Evolutionary conservation across 2,797 vertebrate genomes (phyloP), one percentile per base, ranked within the genome.

Genomic region (Sebastes oblongus): DNA sequence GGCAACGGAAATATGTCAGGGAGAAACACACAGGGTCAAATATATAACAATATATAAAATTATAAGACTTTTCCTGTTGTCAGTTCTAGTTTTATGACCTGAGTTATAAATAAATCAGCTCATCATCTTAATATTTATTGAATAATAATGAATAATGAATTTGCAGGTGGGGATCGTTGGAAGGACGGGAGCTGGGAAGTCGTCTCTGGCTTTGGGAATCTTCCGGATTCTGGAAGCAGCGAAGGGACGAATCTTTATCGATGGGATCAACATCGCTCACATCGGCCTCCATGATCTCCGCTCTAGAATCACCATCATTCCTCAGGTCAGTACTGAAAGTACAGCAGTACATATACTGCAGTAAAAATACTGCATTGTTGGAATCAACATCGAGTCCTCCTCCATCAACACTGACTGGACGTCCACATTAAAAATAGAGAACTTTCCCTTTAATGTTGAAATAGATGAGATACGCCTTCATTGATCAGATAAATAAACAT

Each of bases 221-320:
- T 98, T 98, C 88, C 96, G 98, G 12, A 98, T 98, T 88, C 96
- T 96, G 1, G 97, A 98, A 77, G 95, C 97, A 2, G 92, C 96
- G 0, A 91, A 95, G 66, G 98, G 98, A 8, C 92, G 94, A 66
- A 98, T 98, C 56, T 29, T 94, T 3, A 96, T 98, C 0, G 97
- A 98, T 18, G 96, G 95, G 3, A 7, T 96, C 36, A 92, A 97
- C 91, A 96, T 98, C 2, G 92, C 97, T 20, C 86, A 94, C 55
- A 96, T 98, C 0, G 98, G 97, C 5, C 96, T 98, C 3, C 97
- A 98, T 3, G 95, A 97, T 20, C 93, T 98, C 7, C 92, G 98
- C 64, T 97, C 96, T 85, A 96, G 93, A 87, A 96, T 98, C 88
- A 98, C 97, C 71, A 98, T 98, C 86, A 98, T 98, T 69, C 97